Base-by-base conservation (phyloP, 2,797 vertebrate species). In the Pseudochirops corinnae region DNA sequence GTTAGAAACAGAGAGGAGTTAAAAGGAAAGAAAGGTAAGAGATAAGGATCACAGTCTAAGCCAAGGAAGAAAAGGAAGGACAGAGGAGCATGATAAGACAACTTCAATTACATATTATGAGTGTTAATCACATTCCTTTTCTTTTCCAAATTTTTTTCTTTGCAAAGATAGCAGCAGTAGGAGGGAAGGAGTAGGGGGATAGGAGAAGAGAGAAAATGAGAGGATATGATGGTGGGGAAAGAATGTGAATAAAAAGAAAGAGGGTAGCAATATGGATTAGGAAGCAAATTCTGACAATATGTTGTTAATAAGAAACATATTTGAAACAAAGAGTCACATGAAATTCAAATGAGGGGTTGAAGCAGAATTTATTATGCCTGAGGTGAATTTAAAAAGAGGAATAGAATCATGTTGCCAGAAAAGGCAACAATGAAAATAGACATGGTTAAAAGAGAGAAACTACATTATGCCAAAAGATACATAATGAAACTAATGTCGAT, bases 81-180 rank as follows among this genome's bases (percentile, higher is more conserved):
- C 39, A 26, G 39, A 82, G 9, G 39, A 82, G 39, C 10, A 46
- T 24, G 74, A 82, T 82, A 82, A 82, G 74, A 82, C 74, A 82
- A 82, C 74, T 82, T 82, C 74, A 46, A 82, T 82, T 82, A 82
- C 39, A 82, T 94, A 67, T 93, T 55, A 90, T 16, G 95, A 95
- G 55, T 53, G 56, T 67, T 33, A 74, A 91, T 95, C 95, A 82
- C 18, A 87, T 60, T 91, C 31, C 39, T 46, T 93, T 52, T 82
- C 46, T 91, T 94, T 95, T 90, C n/a, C 52, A 62, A 58, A 16
- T 62, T n/a, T 52, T 55, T 92, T 33, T 67, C 9, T 26, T 82
- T 82, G 39, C 74, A 82, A 82, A 82, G 74, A 82, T 82, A 46
- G 74, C 39, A 82, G 39, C 74, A 46, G 74, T 82, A 7, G 74